Evolutionary conservation across 2,888 invertebrate genomes (phyloP), one percentile per base, ranked within the genome.

Genomic region (Hirtodrosophila alboralis): DNA sequence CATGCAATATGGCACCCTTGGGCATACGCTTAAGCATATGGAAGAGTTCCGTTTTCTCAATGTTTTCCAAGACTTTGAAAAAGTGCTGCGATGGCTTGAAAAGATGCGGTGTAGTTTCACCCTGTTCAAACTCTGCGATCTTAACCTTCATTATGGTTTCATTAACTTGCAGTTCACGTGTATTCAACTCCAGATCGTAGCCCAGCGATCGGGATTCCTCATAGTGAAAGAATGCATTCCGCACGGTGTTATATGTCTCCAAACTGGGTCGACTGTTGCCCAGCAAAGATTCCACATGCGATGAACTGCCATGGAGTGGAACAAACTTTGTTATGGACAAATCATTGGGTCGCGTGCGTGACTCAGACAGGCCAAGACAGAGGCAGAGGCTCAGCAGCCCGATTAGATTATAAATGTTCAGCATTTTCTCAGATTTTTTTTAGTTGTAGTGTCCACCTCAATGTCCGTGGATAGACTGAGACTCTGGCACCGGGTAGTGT

Each of bases 1-100:
- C 91, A 86, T 95, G 96, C 9, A 95, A 88, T 0, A 93, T 93
- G 0, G 92, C 94, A 3, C 95, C 96, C 90, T 96, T 96, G 0
- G 96, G 96, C 92, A 96, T 92, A 6, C 37, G 61, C 38, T 56
- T 67, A 0, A 78, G 28, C 0, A 84, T n/a, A 68, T 92, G 89
- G 80, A 93, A 95, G 0, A 96, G 93, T 60, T 92, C 91, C 0
- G 95, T 95, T 0, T 91, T 71, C 4, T 92, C 91, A 34, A 96
- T 94, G 10, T 91, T 87, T 1, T 91, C 81, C 76, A 92, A 92
- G 1, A 93, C 93, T 1, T 91, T 86, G 80, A 95, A 93, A 75
- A 94, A 94, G 84, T 95, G 95, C 16, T 91, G 91, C 0, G 94
- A 92, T 1, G 95, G 93, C 33, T 93, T 92, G 86, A 93, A 95